Percentiles rank a stretch among this genome's conserved stretches.
Conservation (phyloP, 35 echinoderm and acorn worm genomes). For the Apostichopus californicus region DNA sequence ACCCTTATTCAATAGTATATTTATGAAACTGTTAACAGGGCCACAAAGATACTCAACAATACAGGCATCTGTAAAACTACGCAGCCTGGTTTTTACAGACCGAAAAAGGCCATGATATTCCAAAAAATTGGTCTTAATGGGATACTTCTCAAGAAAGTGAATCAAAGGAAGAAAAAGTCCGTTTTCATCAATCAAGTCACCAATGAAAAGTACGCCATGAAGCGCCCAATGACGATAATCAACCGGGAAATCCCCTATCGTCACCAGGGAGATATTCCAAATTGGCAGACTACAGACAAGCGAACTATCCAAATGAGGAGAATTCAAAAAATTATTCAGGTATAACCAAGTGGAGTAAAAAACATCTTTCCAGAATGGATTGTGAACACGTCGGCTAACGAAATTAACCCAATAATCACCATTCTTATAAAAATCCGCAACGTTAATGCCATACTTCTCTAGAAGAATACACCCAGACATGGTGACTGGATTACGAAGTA, state of each 20-base stretch:
- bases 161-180: neutral
- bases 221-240: neutral
- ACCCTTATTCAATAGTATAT: too few species aligned
- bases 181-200: neutral
- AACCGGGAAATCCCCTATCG: neutral
- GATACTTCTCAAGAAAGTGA: too few species aligned
- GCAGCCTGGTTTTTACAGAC: neutral
- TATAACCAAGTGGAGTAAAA: neutral
- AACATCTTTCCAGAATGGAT: slow-evolving; percentile 18
- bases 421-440: neutral
- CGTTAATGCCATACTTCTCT: too few species aligned
- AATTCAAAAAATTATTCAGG: neutral
- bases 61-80: too few species aligned
- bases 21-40: too few species aligned
- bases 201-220: neutral
- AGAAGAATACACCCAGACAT: too few species aligned
- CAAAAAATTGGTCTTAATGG: neutral
- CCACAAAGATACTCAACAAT: too few species aligned
- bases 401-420: neutral
- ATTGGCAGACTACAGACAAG: neutral
- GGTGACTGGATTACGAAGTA: too few species aligned
- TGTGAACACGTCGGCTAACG: neutral
- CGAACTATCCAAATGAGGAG: neutral
- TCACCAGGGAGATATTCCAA: neutral
- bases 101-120: neutral